A percentile compares a stretch with the other conserved stretches of the same genome.
Conservation (phyloP, 2,113 vertebrate genomes). For the Shinisaurus crocodilurus region DNA sequence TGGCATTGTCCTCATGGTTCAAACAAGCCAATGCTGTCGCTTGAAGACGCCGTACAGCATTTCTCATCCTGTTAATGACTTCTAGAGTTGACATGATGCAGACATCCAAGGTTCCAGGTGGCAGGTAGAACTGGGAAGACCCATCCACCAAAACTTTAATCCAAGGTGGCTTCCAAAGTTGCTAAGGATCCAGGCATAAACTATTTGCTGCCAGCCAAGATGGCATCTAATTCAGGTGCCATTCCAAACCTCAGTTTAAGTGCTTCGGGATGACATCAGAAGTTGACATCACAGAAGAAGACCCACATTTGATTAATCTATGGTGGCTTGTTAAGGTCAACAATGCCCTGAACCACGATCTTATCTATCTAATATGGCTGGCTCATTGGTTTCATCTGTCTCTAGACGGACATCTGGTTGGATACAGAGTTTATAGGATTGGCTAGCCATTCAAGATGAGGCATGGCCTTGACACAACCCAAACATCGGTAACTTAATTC, state of each 20-base stretch:
- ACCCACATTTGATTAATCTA: background rate
- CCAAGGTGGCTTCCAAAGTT: background rate
- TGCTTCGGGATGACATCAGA: background rate
- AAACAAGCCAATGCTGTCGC: background rate
- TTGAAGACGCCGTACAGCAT: background rate
- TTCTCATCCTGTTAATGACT: background rate
- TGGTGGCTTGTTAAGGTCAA: background rate
- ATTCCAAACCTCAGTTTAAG: background rate
- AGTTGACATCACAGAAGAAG: background rate
- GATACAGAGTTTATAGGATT: background rate
- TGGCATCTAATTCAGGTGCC: background rate
- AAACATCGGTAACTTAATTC: background rate
- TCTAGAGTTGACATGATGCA: background rate
- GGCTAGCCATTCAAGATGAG: background rate
- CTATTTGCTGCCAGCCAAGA: background rate
- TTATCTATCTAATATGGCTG: background rate
- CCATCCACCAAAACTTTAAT: background rate
- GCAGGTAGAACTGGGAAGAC: background rate
- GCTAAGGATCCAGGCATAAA: background rate
- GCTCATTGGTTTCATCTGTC: background rate
- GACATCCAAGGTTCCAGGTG: background rate
- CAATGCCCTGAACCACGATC: background rate
- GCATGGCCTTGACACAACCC: background rate
- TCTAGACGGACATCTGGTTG: background rate
- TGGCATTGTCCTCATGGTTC: background rate